phyloP scores from a whole-genome alignment of 2,797 vertebrate genomes.

The Catamblyrhynchus diadema region DNA sequence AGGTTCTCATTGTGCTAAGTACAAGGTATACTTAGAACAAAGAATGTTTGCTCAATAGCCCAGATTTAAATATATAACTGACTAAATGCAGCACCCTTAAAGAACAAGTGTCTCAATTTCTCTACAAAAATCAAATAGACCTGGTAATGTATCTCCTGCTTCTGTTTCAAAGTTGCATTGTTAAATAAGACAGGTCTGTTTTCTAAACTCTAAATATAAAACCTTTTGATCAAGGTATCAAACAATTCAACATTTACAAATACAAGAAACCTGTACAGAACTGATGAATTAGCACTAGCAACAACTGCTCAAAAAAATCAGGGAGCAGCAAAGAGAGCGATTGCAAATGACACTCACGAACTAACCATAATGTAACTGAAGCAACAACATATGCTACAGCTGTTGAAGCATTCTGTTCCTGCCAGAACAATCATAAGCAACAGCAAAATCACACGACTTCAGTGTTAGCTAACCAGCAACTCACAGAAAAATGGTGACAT shows the following conservation, averaged over 20 bases:
- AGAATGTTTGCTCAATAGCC: neutral
- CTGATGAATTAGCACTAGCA: neutral
- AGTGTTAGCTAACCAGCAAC: neutral
- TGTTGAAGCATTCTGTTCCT: neutral
- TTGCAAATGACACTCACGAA: neutral
- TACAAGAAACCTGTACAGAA: neutral
- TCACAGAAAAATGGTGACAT: neutral
- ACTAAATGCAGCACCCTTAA: neutral
- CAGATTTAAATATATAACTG: neutral
- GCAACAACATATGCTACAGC: neutral
- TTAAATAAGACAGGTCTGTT: neutral
- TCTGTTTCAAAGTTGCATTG: neutral
- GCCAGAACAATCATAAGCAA: neutral
- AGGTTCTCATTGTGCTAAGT: neutral
- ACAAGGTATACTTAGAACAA: conserved; percentile 21
- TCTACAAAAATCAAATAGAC: neutral
- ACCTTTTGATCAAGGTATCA: neutral
- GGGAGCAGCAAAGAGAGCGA: neutral
- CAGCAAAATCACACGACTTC: neutral
- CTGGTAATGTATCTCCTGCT: neutral
- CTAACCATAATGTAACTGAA: neutral
- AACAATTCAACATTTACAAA: neutral
- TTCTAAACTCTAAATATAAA: neutral
- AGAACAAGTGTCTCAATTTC: neutral
- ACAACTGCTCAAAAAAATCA: neutral